A percentile compares a stretch with the other conserved stretches of the same genome.
These are phyloP conservation scores for Eriosoma lanigerum DNA, from an alignment of 1,140 invertebrate species.

Conservation along the genomic window DNA sequence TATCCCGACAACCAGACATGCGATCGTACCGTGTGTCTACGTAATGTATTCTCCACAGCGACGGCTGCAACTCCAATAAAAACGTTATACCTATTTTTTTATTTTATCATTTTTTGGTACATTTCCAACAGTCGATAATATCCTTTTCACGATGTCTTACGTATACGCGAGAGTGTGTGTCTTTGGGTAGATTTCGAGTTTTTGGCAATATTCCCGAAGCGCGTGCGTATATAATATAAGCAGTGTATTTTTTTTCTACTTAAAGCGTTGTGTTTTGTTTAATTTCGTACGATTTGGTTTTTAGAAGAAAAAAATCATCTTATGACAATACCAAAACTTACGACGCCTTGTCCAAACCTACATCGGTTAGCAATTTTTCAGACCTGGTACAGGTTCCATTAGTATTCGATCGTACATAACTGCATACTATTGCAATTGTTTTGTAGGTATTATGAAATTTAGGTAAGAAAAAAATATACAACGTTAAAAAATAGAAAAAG, in stretches of 20 bases:
- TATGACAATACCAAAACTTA: background rate
- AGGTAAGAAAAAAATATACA: no score
- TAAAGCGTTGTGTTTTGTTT: background rate
- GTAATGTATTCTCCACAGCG: background rate
- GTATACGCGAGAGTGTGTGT: background rate
- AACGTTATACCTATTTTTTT: background rate
- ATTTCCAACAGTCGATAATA: constrained; percentile 17
- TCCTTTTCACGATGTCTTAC: constrained; percentile 21
- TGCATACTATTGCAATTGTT: no score
- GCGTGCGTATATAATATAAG: background rate
- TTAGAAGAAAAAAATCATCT: background rate
- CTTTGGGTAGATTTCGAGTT: background rate
- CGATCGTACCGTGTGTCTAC: background rate
- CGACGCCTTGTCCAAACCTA: no score
- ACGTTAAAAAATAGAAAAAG: no score
- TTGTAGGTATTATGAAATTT: no score
- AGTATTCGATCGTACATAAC: no score
- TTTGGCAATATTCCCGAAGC: constrained; percentile 27
- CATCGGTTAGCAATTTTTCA: background rate
- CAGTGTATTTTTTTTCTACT: background rate
- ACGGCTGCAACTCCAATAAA: background rate
- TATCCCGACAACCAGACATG: no score
- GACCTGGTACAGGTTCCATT: background rate
- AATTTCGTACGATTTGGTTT: background rate
- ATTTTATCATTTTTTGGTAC: constrained; percentile 11